Evolutionary conservation across 2,113 vertebrate species (phyloP).

Genomic region (Phaethornis superciliosus): DNA sequence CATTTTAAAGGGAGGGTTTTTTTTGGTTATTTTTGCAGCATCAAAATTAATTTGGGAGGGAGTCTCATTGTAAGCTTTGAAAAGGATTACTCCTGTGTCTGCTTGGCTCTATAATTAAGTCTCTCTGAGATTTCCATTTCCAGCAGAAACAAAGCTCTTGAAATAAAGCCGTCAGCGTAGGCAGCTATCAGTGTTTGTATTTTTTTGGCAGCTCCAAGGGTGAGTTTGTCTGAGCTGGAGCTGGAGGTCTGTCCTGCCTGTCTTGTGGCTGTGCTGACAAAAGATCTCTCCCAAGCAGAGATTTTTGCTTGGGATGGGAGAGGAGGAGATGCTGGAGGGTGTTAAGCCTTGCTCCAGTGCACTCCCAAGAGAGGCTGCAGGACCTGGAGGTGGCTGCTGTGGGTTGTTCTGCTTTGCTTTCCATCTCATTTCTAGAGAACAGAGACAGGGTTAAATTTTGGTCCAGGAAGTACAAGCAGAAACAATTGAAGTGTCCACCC

Average conservation of each 20-base stretch:
- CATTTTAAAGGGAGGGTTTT: neutral
- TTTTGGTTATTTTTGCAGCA: neutral
- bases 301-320: neutral
- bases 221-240: neutral
- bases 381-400: neutral
- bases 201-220: neutral
- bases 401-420: neutral
- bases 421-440: neutral
- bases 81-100: slow-evolving; percentile 16
- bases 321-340: neutral
- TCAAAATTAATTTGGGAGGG: slow-evolving; percentile 22
- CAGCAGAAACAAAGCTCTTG: slow-evolving; percentile 29
- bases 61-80: slow-evolving; percentile 13
- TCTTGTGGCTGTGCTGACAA: neutral
- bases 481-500: neutral
- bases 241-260: neutral
- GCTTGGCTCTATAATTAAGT: slow-evolving; percentile 44
- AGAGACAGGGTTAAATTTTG: neutral
- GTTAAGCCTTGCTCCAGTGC: neutral
- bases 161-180: neutral
- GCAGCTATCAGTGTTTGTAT: neutral
- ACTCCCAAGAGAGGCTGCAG: neutral
- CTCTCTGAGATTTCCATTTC: slow-evolving; percentile 33
- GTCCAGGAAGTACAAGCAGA: neutral
- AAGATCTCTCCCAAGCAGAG: neutral